phyloP scores from a whole-genome alignment of 2,113 vertebrate genomes.

The Myrmophylax atrothorax region DNA sequence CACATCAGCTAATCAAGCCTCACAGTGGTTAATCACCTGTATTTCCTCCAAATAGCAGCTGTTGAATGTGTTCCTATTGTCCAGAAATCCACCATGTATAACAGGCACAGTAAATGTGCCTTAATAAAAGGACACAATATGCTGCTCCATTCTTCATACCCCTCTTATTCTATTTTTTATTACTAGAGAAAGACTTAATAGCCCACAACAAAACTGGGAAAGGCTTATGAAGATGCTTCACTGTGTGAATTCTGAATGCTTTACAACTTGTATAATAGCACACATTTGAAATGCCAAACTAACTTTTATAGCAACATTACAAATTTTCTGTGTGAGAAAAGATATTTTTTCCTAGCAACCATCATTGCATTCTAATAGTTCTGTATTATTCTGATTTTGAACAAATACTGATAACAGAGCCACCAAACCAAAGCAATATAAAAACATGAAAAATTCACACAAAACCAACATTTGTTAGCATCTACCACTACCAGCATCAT shows the following conservation, averaged over 20 bases:
- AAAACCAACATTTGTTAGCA: neutral
- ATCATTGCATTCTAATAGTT: neutral
- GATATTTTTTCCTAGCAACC: neutral
- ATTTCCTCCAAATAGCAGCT: neutral
- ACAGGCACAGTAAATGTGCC: neutral
- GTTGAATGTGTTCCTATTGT: neutral
- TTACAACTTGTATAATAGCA: rapidly evolving
- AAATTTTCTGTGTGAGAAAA: neutral
- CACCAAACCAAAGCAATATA: neutral
- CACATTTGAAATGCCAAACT: neutral
- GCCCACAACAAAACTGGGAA: neutral
- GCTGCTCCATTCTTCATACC: neutral
- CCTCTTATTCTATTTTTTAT: neutral
- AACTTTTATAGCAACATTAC: neutral
- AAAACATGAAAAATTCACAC: neutral
- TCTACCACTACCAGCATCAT: neutral
- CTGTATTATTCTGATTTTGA: neutral
- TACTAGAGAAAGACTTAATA: neutral
- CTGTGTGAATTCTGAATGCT: neutral
- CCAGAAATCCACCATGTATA: neutral
- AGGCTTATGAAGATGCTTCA: neutral
- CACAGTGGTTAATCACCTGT: neutral
- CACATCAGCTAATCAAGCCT: neutral
- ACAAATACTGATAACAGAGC: neutral
- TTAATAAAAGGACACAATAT: neutral